Percentiles rank a stretch among this genome's conserved stretches.
Evolutionary conservation across 2,888 invertebrate genomes (phyloP).

Genomic region (Brachypalpus laphriformis): DNA sequence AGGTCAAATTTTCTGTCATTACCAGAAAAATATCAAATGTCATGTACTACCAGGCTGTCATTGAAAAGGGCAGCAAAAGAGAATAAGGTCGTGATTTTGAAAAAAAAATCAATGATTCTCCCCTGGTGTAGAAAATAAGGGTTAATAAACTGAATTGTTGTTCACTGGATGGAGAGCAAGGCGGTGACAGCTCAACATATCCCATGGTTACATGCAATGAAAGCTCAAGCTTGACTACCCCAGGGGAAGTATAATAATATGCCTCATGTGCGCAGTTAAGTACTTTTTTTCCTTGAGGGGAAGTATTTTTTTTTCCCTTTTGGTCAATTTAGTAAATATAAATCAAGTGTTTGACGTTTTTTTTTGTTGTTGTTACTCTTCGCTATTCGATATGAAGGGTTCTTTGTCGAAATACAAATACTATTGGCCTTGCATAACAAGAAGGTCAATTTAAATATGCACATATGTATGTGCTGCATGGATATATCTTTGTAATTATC

Average conservation of each 20-base stretch:
- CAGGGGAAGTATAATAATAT: not conserved
- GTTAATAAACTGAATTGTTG: slow-evolving; percentile 39
- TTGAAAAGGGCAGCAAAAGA: slow-evolving; percentile 1
- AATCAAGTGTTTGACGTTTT: not conserved
- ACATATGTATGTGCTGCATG: not conserved
- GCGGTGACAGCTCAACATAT: not conserved
- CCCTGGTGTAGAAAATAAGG: slow-evolving; percentile 2
- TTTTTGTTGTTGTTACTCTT: not conserved
- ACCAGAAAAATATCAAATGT: not conserved
- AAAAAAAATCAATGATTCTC: slow-evolving; percentile 21
- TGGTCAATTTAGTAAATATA: not conserved
- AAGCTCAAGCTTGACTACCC: slow-evolving; percentile 7
- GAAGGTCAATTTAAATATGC: slow-evolving; percentile 24
- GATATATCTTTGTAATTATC: slow-evolving; percentile 24
- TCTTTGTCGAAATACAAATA: slow-evolving; percentile 1
- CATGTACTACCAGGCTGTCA: not conserved
- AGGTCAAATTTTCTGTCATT: slow-evolving; percentile 4
- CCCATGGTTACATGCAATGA: slow-evolving; percentile 16
- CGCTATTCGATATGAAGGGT: not conserved
- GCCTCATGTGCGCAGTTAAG: not conserved
- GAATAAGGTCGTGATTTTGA: not conserved
- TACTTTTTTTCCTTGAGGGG: not conserved
- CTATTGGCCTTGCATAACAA: slow-evolving; percentile 29
- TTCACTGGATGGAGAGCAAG: not conserved
- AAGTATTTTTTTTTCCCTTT: not conserved